Evolutionary conservation across 2,888 invertebrate species (phyloP), one percentile per base, ranked within the genome.

Genomic region (Heliconius hortense): DNA sequence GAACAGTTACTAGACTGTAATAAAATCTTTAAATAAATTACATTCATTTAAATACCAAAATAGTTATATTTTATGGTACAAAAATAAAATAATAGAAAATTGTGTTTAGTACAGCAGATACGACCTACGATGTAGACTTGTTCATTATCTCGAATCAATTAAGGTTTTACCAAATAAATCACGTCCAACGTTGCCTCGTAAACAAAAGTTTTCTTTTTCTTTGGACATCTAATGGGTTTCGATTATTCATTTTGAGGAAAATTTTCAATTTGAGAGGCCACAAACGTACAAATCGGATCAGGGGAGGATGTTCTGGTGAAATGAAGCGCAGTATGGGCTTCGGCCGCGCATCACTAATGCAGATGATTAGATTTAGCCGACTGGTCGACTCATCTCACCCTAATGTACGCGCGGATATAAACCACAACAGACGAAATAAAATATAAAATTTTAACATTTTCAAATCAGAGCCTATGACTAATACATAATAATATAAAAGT

Each of bases 301-400:
- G 82, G 84, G 82, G 83, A 83, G 83, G 83, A 86, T 86, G 84
- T 88, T 87, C 85, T 85, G 86, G 90, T 88, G 89, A 89, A 93
- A 92, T 90, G 92, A 90, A 91, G 88, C 93, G 91, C 86, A 89
- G 86, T 90, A 91, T 90, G 88, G 85, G 88, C 87, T 86, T 86
- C 86, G 84, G 81, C 83, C 83, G 87, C 82, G 88, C 92, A 92
- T 89, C 84, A 88, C 86, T 93, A 93, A 93, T 90, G 87, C 84
- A 85, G 87, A 89, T 92, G 89, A 93, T 93, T 94, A 93, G 93
- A 94, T 93, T 92, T 90, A 86, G 87, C 87, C 87, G 88, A 89
- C 88, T 91, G 90, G 87, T 84, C 88, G 86, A 84, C 84, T 81
- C 85, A 82, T 81, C 82, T 84, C 84, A 81, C 85, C 84, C 86